A percentile compares a stretch with the other conserved stretches of the same genome.
Evolutionary conservation across 2,113 vertebrate species (phyloP).

Genomic region (Progne subis): DNA sequence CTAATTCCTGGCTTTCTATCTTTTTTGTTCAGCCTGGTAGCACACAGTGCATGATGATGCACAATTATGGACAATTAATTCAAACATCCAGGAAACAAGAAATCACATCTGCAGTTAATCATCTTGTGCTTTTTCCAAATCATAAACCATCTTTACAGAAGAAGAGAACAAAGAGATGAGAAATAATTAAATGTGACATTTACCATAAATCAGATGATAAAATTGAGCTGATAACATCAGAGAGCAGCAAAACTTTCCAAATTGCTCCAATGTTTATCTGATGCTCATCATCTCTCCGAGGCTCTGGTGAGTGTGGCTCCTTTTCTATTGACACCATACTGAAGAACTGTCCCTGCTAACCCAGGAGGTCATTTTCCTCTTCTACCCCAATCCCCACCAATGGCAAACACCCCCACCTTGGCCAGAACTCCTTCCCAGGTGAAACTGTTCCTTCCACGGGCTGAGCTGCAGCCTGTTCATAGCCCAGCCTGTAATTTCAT

Average conservation of each 20-base stretch:
- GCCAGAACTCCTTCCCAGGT: neutral
- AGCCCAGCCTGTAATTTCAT: neutral
- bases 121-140: conserved; percentile 21
- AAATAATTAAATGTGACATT: conserved; percentile 33
- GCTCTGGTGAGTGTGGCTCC: neutral
- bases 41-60: neutral
- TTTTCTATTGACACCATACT: neutral
- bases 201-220: conserved; percentile 1
- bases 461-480: neutral
- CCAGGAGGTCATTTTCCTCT: neutral
- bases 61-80: conserved; percentile 37
- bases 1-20: neutral
- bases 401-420: neutral
- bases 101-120: conserved; percentile 52
- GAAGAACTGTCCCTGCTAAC: neutral
- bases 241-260: neutral
- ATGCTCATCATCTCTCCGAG: neutral
- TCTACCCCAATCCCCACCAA: neutral
- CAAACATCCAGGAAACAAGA: conserved; percentile 20
- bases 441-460: neutral
- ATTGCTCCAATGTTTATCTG: neutral
- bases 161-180: neutral
- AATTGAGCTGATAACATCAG: neutral
- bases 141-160: neutral
- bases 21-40: neutral